Evolutionary conservation across 2,888 invertebrate species (phyloP).

Genomic region (Lymantria monacha): DNA sequence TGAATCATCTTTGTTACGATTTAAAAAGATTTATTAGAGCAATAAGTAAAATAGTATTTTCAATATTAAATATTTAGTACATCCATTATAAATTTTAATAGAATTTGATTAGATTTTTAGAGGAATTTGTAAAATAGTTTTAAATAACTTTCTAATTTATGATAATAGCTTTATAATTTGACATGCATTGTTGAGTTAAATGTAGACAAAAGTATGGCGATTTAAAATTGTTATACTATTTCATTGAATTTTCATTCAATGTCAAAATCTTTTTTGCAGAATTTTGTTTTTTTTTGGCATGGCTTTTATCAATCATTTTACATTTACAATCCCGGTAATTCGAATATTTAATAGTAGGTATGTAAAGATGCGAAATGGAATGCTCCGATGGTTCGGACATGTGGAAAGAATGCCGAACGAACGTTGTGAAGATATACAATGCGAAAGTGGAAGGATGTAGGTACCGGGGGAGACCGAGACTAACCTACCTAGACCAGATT

Average conservation of each 20-base stretch:
- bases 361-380: too few species aligned
- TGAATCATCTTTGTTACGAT: not conserved
- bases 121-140: not conserved
- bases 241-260: not conserved
- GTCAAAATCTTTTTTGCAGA: too few species aligned
- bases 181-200: not conserved
- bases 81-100: not conserved
- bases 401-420: too few species aligned
- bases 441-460: too few species aligned
- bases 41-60: not conserved
- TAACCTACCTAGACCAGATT: too few species aligned
- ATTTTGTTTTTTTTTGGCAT: too few species aligned
- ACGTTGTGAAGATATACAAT: too few species aligned
- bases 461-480: too few species aligned
- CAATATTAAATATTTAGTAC: not conserved
- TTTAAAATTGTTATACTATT: not conserved
- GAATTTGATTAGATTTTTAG: not conserved
- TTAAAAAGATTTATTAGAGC: not conserved
- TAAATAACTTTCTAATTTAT: not conserved
- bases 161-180: not conserved
- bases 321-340: too few species aligned
- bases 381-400: too few species aligned
- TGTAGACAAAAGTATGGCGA: not conserved
- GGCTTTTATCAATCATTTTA: too few species aligned
- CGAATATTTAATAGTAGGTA: too few species aligned